Evolutionary conservation across 2,797 vertebrate genomes (phyloP).

Genomic region (Rhabdomys pumilio): DNA sequence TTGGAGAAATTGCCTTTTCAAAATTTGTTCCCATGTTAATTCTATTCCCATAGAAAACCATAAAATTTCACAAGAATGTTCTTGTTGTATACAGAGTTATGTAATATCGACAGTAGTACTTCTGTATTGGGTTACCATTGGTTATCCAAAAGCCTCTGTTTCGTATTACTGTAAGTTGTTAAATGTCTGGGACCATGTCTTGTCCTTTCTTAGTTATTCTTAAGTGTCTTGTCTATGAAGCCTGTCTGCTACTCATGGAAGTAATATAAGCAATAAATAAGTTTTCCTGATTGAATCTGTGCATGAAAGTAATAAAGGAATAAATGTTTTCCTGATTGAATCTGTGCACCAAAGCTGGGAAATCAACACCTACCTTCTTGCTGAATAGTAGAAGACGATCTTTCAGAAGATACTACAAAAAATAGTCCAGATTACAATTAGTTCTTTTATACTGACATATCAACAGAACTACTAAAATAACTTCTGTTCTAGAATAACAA

Average conservation of each 20-base stretch:
- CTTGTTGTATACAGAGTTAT: background rate
- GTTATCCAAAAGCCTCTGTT: background rate
- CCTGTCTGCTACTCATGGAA: background rate
- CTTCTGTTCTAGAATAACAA: background rate
- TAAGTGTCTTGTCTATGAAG: background rate
- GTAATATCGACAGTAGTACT: background rate
- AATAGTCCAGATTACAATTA: background rate
- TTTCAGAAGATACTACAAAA: conserved; percentile 43
- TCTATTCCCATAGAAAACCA: background rate
- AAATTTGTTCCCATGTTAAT: background rate
- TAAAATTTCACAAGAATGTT: background rate
- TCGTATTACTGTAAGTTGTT: background rate
- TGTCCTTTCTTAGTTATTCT: background rate
- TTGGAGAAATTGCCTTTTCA: background rate
- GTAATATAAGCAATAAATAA: background rate
- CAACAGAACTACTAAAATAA: background rate
- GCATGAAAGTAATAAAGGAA: background rate
- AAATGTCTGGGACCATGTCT: background rate
- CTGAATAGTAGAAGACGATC: background rate
- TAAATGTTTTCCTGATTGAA: background rate
- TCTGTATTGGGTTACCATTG: background rate
- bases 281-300: background rate
- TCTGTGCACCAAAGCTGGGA: background rate
- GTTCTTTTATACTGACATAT: background rate
- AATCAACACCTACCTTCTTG: background rate